A percentile compares a stretch with the other conserved stretches of the same genome.
phyloP scores from a whole-genome alignment of 2,113 vertebrate species.

The Eonycteris spelaea region DNA sequence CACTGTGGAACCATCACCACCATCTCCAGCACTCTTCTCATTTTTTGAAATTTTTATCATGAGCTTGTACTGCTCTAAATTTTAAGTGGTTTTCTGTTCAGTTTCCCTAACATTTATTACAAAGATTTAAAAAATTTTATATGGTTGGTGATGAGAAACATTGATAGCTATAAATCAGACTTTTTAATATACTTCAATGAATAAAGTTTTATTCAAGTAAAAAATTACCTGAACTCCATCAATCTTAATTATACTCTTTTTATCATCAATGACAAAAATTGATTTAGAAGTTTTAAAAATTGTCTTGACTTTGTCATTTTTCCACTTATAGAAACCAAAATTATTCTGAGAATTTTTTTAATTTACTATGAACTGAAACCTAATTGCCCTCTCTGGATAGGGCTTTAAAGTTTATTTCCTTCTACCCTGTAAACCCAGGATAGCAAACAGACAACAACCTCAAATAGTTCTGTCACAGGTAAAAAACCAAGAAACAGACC shows the following conservation, averaged over 20 bases:
- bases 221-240: neutral
- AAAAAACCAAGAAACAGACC: neutral
- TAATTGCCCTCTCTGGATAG: neutral
- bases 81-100: neutral
- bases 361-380: neutral
- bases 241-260: neutral
- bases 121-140: neutral
- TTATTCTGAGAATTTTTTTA: neutral
- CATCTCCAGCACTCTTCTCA: neutral
- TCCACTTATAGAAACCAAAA: neutral
- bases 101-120: neutral
- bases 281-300: neutral
- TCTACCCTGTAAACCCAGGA: neutral
- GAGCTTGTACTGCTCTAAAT: neutral
- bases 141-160: neutral
- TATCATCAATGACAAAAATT: neutral
- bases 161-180: neutral
- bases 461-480: neutral
- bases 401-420: neutral
- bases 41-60: constrained; percentile 1
- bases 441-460: neutral
- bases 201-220: neutral
- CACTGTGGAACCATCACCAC: neutral
- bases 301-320: neutral
- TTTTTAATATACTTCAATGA: neutral